Conservation (phyloP, 2,113 vertebrate species). For the Noturus placidus region DNA sequence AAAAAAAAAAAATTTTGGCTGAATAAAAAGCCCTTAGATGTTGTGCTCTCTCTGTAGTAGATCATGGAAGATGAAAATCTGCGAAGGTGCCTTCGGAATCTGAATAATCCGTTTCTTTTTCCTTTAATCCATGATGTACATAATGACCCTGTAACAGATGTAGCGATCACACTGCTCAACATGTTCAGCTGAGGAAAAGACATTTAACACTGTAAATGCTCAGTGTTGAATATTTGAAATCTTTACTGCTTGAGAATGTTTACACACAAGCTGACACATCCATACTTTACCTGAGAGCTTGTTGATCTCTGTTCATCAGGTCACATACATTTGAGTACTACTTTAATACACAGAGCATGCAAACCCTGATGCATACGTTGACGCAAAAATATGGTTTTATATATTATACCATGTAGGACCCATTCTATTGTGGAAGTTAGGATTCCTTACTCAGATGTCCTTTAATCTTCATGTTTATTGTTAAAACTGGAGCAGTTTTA, state of each 20-base stretch:
- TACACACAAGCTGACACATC: neutral
- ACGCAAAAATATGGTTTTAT: neutral
- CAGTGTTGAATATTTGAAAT: conserved; percentile 31
- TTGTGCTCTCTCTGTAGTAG: neutral
- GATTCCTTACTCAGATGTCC: neutral
- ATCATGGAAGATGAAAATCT: neutral
- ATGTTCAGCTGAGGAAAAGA: conserved; percentile 11
- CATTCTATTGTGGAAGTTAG: neutral
- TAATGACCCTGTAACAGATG: conserved; percentile 7
- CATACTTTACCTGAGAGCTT: neutral
- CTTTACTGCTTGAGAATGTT: neutral
- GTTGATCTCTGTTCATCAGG: neutral
- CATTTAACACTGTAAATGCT: conserved; percentile 24
- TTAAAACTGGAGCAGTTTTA: neutral
- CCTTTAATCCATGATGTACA: conserved; percentile 10
- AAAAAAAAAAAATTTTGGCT: neutral
- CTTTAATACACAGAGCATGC: neutral
- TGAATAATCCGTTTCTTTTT: neutral
- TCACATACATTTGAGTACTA: neutral
- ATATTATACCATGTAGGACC: neutral
- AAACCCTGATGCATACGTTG: neutral
- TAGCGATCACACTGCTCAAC: neutral
- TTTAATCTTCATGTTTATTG: neutral
- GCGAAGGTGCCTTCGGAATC: conserved; percentile 16
- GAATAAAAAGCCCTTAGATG: neutral